A percentile compares a stretch with the other conserved stretches of the same genome.
phyloP scores from a whole-genome alignment of 2,113 vertebrate genomes.

The Eonycteris spelaea region DNA sequence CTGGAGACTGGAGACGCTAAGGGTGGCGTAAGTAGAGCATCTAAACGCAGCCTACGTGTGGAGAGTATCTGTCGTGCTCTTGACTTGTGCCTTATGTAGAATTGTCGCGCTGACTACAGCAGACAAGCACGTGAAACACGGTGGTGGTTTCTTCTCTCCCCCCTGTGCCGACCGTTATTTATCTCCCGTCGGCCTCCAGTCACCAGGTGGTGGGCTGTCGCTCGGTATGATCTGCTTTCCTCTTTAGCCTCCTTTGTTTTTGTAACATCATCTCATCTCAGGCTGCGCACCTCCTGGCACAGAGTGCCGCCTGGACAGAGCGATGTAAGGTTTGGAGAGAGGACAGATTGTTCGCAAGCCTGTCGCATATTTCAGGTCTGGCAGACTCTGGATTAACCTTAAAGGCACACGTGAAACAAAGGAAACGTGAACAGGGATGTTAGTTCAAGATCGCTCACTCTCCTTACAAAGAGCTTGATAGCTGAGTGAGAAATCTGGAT shows the following conservation, averaged over 20 bases:
- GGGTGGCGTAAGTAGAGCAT: conserved; percentile 92
- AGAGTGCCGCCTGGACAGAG: neutral
- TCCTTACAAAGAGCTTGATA: neutral
- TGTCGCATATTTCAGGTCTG: neutral
- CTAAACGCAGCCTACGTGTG: too few species aligned
- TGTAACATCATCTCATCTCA: neutral
- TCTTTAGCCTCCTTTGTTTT: neutral
- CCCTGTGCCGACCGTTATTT: neutral
- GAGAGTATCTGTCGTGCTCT: accelerated
- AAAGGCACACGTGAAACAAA: neutral
- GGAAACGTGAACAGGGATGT: neutral
- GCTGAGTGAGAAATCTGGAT: neutral
- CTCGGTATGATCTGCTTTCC: neutral
- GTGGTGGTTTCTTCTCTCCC: neutral
- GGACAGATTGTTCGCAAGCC: neutral
- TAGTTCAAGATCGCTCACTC: neutral
- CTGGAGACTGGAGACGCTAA: conserved; percentile 96
- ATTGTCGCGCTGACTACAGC: neutral
- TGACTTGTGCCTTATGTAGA: neutral
- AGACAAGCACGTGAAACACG: neutral
- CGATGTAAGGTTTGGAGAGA: neutral
- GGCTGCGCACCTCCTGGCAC: neutral
- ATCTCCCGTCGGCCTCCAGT: neutral
- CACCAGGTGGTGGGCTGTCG: neutral
- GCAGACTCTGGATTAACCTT: conserved; percentile 6